Percentiles rank a stretch among this genome's conserved stretches.
These are phyloP conservation scores for Pelecanus crispus DNA, from an alignment of 2,113 vertebrate genomes.

Conservation along the genomic window DNA sequence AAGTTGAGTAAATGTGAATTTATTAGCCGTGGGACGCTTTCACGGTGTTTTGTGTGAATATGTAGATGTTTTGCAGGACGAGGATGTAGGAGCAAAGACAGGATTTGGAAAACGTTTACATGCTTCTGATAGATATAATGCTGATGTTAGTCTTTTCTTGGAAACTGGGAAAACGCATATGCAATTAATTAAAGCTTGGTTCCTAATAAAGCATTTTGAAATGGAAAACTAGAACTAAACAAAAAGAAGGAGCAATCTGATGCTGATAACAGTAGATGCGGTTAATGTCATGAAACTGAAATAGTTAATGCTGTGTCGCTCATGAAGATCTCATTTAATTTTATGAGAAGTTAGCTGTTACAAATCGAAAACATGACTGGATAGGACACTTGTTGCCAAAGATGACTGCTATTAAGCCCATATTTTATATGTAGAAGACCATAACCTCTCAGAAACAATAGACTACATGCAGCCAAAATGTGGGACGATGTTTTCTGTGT, in stretches of 20 bases:
- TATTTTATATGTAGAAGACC: neutral
- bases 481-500: neutral
- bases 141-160: neutral
- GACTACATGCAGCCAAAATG: neutral
- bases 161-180: neutral
- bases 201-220: neutral
- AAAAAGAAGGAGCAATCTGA: neutral
- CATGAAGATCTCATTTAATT: neutral
- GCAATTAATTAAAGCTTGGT: conserved; percentile 7
- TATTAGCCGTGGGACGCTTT: neutral
- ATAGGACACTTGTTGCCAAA: neutral
- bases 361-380: neutral
- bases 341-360: neutral
- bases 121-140: neutral
- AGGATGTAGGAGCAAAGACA: neutral
- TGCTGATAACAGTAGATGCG: neutral
- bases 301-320: neutral
- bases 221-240: conserved; percentile 4
- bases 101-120: neutral
- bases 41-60: neutral
- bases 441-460: neutral
- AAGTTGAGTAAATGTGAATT: neutral
- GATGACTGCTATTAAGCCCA: neutral
- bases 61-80: neutral
- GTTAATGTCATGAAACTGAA: neutral